Evolutionary conservation across 2,888 invertebrate species (phyloP).

Genomic region (Metalampra italica): DNA sequence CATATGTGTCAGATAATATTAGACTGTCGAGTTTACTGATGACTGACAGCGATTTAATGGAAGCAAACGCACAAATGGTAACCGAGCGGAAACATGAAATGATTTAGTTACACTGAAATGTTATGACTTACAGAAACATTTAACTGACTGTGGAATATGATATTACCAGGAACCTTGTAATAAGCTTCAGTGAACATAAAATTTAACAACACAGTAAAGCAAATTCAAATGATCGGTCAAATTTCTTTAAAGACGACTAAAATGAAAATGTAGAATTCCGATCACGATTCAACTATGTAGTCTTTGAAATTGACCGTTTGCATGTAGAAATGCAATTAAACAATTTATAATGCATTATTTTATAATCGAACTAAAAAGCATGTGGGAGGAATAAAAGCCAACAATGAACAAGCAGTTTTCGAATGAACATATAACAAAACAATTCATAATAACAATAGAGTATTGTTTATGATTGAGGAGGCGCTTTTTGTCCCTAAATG

Average conservation of each 20-base stretch:
- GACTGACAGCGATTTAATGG: constrained; percentile 56
- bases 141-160: constrained; percentile 31
- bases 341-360: constrained; percentile 35
- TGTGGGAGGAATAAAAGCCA: constrained; percentile 63
- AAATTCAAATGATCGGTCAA: neutral
- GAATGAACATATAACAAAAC: constrained; percentile 58
- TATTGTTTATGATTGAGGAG: constrained; percentile 63
- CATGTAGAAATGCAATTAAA: constrained; percentile 25
- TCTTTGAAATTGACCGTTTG: neutral
- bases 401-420: constrained; percentile 57
- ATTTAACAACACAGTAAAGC: constrained; percentile 4
- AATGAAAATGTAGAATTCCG: neutral
- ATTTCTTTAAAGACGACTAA: neutral
- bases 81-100: constrained; percentile 61
- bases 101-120: constrained; percentile 50
- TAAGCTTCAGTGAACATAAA: constrained; percentile 7
- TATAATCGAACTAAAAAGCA: constrained; percentile 28
- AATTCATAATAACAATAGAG: constrained; percentile 64
- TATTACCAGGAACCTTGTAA: constrained; percentile 25
- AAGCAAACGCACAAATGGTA: constrained; percentile 42
- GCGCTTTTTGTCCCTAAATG: constrained; percentile 48
- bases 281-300: neutral
- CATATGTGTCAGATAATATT: constrained; percentile 54
- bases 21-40: constrained; percentile 45
- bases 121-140: constrained; percentile 42